Percentiles rank a stretch among this genome's conserved stretches.
These are phyloP conservation scores for Mercenaria mercenaria DNA, from an alignment of 1,140 invertebrate genomes.

Conservation along the genomic window DNA sequence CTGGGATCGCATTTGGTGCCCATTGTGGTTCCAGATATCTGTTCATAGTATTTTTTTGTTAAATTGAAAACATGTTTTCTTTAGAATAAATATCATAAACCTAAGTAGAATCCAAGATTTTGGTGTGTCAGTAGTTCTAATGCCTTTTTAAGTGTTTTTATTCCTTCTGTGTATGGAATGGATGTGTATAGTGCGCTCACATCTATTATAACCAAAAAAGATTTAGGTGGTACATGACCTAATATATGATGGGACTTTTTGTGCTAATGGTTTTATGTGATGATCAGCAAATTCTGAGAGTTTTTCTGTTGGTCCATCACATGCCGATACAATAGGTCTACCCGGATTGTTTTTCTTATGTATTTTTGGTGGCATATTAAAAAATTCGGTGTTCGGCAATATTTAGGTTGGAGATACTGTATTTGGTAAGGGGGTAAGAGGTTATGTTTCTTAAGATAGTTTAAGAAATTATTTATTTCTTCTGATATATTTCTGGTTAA, in stretches of 20 bases:
- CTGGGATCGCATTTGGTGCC: too few relatives aligned
- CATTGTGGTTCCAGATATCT: too few relatives aligned
- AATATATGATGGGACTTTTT: neutral
- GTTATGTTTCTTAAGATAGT: too few relatives aligned
- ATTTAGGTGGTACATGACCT: neutral
- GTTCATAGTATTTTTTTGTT: too few relatives aligned
- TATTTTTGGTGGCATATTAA: conserved; percentile 57
- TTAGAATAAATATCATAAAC: too few relatives aligned
- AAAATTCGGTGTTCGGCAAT: conserved; percentile 14
- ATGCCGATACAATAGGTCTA: conserved; percentile 55
- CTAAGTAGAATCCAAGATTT: too few relatives aligned
- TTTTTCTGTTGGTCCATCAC: conserved; percentile 23
- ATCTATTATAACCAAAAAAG: neutral
- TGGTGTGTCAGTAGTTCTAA: too few relatives aligned
- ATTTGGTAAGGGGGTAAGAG: neutral
- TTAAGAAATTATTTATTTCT: neutral
- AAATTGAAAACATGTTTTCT: too few relatives aligned
- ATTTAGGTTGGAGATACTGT: neutral
- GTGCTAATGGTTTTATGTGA: conserved; percentile 3
- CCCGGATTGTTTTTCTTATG: conserved; percentile 51
- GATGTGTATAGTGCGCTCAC: neutral
- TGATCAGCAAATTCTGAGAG: conserved; percentile 28
- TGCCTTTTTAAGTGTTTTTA: neutral
- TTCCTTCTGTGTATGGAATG: neutral
- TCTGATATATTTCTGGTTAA: neutral